Conservation (phyloP, 1,140 invertebrate genomes). For the Drosophila repleta region DNA sequence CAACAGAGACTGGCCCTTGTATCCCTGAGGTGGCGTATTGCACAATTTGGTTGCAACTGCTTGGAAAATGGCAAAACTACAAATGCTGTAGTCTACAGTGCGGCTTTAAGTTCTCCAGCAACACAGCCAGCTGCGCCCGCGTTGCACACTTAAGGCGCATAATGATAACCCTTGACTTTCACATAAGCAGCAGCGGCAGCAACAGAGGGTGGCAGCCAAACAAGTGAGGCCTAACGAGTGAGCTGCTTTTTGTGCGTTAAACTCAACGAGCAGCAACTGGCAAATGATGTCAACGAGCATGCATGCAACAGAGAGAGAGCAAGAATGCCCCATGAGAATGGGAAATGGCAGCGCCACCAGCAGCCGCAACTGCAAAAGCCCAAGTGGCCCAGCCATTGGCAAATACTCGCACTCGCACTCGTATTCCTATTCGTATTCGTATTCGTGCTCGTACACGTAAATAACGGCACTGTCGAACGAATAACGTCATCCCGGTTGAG, state of each 20-base stretch:
- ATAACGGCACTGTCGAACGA: constrained; percentile 59
- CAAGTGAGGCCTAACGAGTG: constrained; percentile 73
- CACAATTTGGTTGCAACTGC: constrained; percentile 72
- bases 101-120: constrained; percentile 47
- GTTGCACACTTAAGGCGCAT: constrained; percentile 52
- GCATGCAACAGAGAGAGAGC: constrained; percentile 40
- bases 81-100: constrained; percentile 11
- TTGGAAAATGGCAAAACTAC: constrained; percentile 62
- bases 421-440: too few relatives aligned
- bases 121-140: constrained; percentile 13
- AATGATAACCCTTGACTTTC: constrained; percentile 77
- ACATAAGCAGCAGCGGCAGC: constrained; percentile 49
- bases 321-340: constrained; percentile 20
- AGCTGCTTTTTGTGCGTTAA: constrained; percentile 69
- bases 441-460: constrained; percentile 30
- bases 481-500: constrained; percentile 35
- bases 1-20: constrained; percentile 33
- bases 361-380: constrained; percentile 17
- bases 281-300: constrained; percentile 75
- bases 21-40: constrained; percentile 45
- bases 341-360: background rate
- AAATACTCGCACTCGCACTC: constrained; percentile 48
- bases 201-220: constrained; percentile 33
- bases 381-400: constrained; percentile 59
- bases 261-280: constrained; percentile 58